These are phyloP conservation scores for Hypsopygia costalis DNA, from an alignment of 2,888 invertebrate genomes.

Conservation along the genomic window DNA sequence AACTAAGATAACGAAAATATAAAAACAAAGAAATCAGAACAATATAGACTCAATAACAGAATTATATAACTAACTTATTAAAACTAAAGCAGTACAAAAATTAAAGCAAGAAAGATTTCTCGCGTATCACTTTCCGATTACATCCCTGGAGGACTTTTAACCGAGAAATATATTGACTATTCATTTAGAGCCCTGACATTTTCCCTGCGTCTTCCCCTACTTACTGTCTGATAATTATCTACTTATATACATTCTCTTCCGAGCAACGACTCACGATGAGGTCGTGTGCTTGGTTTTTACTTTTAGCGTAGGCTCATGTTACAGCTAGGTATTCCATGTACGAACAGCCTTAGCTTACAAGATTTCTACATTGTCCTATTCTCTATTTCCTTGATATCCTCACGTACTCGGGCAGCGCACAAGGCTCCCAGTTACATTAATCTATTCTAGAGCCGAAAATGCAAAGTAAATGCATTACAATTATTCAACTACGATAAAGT, in stretches of 20 bases:
- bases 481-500: not conserved
- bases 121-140: not conserved
- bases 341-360: not conserved
- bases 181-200: not conserved
- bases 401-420: not conserved
- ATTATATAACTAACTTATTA: conserved; percentile 1
- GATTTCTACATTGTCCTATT: not conserved
- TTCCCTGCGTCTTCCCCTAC: not conserved
- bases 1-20: conserved; percentile 4
- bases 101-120: conserved; percentile 3
- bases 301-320: too few species aligned
- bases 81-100: conserved; percentile 5
- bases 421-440: not conserved
- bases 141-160: not conserved
- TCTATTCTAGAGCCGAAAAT: conserved; percentile 13
- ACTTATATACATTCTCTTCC: not conserved
- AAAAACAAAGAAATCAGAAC: conserved; percentile 9
- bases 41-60: conserved; percentile 9
- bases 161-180: not conserved
- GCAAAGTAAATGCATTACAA: conserved; percentile 24
- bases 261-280: not conserved
- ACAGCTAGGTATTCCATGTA: not conserved
- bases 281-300: too few species aligned
- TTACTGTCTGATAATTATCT: not conserved
- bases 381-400: not conserved